phyloP scores from a whole-genome alignment of 2,888 invertebrate species.

The Phlogophora meticulosa region DNA sequence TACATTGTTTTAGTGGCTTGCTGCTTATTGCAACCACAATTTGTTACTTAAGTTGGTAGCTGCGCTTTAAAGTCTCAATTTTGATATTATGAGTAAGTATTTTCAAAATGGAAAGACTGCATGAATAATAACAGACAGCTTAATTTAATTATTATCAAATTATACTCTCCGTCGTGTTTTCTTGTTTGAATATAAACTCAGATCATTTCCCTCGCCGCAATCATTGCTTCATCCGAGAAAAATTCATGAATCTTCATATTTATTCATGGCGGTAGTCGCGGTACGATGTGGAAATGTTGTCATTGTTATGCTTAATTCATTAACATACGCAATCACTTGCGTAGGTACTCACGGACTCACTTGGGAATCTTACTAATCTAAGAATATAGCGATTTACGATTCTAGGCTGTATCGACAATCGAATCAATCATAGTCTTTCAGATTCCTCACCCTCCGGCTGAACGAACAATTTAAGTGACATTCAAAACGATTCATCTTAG shows the following conservation, averaged over 20 bases:
- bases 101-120: not conserved
- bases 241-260: conserved; percentile 74
- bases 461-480: conserved; percentile 3
- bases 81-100: not conserved
- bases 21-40: conserved; percentile 3
- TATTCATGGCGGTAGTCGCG: conserved; percentile 71
- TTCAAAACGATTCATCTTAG: conserved; percentile 12
- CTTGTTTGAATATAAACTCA: conserved; percentile 51
- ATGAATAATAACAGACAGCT: conserved; percentile 23
- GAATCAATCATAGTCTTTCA: not conserved
- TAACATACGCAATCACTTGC: conserved; percentile 48
- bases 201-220: conserved; percentile 62
- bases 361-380: conserved; percentile 13
- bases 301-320: conserved; percentile 67
- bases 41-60: not conserved
- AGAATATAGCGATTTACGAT: not conserved
- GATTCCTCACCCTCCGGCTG: not conserved
- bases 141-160: conserved; percentile 44
- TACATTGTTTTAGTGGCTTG: conserved; percentile 15
- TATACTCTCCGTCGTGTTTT: conserved; percentile 23
- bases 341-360: conserved; percentile 6
- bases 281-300: conserved; percentile 68
- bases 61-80: not conserved
- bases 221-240: conserved; percentile 66
- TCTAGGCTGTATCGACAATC: not conserved